Conservation (phyloP, 2,113 vertebrate species). For the Puma concolor region DNA sequence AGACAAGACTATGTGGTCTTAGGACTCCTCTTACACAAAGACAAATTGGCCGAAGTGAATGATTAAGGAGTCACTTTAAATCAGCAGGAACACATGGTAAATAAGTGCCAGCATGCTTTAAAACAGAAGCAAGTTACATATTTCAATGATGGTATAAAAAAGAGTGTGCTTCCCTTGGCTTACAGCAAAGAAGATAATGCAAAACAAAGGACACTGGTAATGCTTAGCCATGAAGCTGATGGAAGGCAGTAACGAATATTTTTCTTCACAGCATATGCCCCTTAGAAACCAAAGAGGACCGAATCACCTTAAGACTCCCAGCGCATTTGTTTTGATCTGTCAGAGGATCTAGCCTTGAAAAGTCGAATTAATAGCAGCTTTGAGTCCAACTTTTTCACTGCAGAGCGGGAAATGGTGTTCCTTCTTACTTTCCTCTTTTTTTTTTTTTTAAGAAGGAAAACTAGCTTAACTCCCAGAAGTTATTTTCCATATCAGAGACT, state of each 20-base stretch:
- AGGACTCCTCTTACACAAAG: not conserved
- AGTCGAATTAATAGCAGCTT: constrained; percentile 58
- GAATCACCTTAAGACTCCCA: not conserved
- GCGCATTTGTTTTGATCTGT: constrained; percentile 61
- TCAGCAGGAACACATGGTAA: not conserved
- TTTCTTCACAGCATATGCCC: constrained; percentile 56
- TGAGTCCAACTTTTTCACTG: constrained; percentile 68
- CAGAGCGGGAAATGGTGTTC: not conserved
- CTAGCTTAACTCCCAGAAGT: constrained; percentile 49
- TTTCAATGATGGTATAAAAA: not conserved
- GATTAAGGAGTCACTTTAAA: not conserved
- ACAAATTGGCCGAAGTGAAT: not conserved
- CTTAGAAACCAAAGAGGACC: constrained; percentile 21
- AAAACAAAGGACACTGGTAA: not conserved
- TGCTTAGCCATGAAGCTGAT: not conserved
- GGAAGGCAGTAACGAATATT: constrained; percentile 55
- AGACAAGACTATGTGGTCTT: not conserved
- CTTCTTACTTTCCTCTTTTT: not conserved
- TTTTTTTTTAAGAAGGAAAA: constrained; percentile 14
- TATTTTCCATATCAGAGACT: constrained; percentile 14
- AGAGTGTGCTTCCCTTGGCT: not conserved
- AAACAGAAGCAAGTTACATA: not conserved
- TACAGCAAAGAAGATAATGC: not conserved
- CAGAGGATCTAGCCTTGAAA: constrained; percentile 56
- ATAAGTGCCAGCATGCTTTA: not conserved